Evolutionary conservation across 2,888 invertebrate genomes (phyloP).

Genomic region (Lasioglossum pauxillum): DNA sequence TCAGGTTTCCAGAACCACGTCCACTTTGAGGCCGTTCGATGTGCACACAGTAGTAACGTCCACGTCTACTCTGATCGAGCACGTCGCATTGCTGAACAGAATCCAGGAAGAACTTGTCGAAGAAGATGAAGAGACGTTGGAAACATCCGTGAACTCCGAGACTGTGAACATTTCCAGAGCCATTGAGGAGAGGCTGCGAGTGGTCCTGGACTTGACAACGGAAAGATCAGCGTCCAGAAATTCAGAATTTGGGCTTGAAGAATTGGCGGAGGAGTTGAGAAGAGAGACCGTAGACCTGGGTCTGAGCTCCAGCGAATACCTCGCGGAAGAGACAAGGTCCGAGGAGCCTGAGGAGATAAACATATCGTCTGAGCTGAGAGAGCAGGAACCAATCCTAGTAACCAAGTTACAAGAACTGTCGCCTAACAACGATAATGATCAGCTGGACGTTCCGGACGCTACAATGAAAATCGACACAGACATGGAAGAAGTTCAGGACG

Average conservation of each 20-base stretch:
- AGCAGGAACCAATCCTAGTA: background rate
- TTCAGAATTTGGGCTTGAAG: background rate
- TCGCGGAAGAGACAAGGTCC: background rate
- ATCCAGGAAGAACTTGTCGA: background rate
- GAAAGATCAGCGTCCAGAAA: background rate
- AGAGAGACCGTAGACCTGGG: background rate
- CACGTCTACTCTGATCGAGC: conserved; percentile 25
- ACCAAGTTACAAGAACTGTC: background rate
- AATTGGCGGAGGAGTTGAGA: background rate
- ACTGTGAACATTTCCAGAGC: background rate
- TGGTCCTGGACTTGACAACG: background rate
- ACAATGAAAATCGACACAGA: background rate
- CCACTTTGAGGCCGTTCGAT: conserved; percentile 34
- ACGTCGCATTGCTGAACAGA: background rate
- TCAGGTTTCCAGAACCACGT: background rate
- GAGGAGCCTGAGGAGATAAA: background rate
- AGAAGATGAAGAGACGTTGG: background rate
- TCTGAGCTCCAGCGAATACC: background rate
- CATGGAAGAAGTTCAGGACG: background rate
- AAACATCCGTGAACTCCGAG: background rate
- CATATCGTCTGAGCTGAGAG: background rate
- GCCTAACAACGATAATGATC: background rate
- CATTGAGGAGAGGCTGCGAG: background rate
- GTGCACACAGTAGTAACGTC: conserved; percentile 34
- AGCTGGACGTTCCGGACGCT: background rate